Evolutionary conservation across 2,888 invertebrate genomes (phyloP).

Genomic region (Odiellus spinosus): DNA sequence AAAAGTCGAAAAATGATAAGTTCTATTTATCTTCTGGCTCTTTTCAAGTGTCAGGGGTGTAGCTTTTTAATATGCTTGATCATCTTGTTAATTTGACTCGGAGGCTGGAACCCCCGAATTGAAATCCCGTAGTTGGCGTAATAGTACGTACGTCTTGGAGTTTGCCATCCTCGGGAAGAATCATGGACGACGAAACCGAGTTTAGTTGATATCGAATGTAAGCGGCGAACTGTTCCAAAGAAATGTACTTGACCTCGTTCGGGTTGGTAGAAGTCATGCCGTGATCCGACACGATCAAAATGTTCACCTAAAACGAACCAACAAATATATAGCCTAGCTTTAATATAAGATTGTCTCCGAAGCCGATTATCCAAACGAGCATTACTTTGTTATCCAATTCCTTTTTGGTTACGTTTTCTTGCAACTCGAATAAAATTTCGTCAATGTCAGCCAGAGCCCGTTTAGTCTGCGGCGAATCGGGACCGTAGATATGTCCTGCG

Average conservation of each 20-base stretch:
- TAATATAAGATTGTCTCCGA: no score
- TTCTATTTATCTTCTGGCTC: no score
- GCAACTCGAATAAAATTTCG: constrained; percentile 21
- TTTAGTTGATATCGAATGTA: constrained; percentile 13
- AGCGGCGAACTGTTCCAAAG: constrained; percentile 10
- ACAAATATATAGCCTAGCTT: constrained; percentile 1
- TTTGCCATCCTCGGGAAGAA: constrained; percentile 13
- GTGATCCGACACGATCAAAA: constrained; percentile 29
- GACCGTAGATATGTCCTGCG: constrained; percentile 25
- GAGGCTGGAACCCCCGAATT: no score
- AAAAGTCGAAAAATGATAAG: no score
- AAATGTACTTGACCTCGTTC: constrained; percentile 21
- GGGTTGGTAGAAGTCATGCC: constrained; percentile 27
- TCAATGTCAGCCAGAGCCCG: constrained; percentile 24
- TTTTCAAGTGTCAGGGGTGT: no score
- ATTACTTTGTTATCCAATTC: constrained; percentile 18
- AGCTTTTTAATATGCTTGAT: no score
- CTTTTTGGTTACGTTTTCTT: constrained; percentile 15
- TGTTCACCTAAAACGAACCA: constrained; percentile 21
- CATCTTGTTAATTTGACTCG: no score
- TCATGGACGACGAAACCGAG: constrained; percentile 10
- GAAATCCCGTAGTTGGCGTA: no score
- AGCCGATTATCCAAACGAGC: no score
- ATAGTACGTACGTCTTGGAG: no score
- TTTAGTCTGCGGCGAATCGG: constrained; percentile 22